Evolutionary conservation across 1,140 invertebrate species (phyloP), one percentile per base, ranked within the genome.

Genomic region (Drosophila ficusphila): DNA sequence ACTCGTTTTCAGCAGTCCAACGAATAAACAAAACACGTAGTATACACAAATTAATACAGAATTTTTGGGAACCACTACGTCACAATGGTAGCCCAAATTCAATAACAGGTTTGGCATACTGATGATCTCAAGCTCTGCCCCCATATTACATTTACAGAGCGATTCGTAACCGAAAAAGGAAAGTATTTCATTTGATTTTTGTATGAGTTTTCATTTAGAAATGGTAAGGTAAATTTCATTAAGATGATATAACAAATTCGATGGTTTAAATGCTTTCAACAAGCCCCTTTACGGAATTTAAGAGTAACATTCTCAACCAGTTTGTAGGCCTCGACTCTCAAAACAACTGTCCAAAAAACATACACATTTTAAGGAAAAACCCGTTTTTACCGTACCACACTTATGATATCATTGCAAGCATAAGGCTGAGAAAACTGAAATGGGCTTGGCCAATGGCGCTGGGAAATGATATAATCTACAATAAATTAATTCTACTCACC

Each of bases 401-500:
- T 53, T 72, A 76, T 85, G 65, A 86, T 86, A 76, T 79, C 76
- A 83, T 76, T 25, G 44, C 34, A 31, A 38, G 34, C 23, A 18
- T 31, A 60, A 49, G 5, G 57, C 29, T 27, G 21, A 42, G 39
- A 12, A 16, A 16, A 48, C 25, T n/a, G 27, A 21, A 47, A 36
- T 42, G 21, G 11, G 60, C 44, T 65, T 67, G 62, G 60, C 27
- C 46, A 8, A n/a, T 27, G 21, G 5, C 33, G 14, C 9, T 41
- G 21, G 12, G 27, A 51, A 49, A 34, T 68, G 27, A 67, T 52
- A 33, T 67, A 68, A 68, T 68, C 42, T 39, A 23, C 19, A 25
- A 41, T 9, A n/a, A 2, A 14, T 44, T 11, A 44, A 11, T 31
- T 38, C 16, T 47, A 95, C 95, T 96, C 91, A 97, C 96, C 92